These are phyloP conservation scores for Pseudomyrmex pallidus DNA, from an alignment of 1,140 invertebrate species.

Conservation along the genomic window DNA sequence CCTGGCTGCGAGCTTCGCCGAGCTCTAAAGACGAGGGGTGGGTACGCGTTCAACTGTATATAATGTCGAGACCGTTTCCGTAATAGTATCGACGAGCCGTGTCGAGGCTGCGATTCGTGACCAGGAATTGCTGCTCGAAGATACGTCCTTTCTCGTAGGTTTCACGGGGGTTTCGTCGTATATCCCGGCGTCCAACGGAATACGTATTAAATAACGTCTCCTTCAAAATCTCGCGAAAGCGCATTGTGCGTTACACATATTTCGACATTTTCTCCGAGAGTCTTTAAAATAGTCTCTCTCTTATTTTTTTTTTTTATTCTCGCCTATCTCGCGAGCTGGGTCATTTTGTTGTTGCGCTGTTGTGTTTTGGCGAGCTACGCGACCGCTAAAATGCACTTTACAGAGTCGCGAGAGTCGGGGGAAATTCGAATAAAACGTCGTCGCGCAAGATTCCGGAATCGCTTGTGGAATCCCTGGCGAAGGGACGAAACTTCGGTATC, in stretches of 20 bases:
- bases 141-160: background rate
- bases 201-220: too few relatives aligned
- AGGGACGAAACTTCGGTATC: constrained; percentile 47
- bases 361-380: background rate
- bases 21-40: constrained; percentile 54
- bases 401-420: background rate
- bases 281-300: too few relatives aligned
- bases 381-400: background rate
- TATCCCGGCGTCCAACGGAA: background rate
- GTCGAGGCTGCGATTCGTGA: constrained; percentile 47
- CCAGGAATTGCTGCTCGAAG: constrained; percentile 39
- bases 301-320: too few relatives aligned
- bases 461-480: constrained; percentile 27
- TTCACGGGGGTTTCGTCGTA: background rate
- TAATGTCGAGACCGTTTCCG: constrained; percentile 62
- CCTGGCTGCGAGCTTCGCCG: constrained; percentile 47
- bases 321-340: too few relatives aligned
- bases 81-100: constrained; percentile 69
- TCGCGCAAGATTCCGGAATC: background rate
- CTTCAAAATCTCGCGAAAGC: too few relatives aligned
- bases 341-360: too few relatives aligned
- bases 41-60: constrained; percentile 57
- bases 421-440: constrained; percentile 5
- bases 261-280: too few relatives aligned
- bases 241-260: background rate